Evolutionary conservation across 2,888 invertebrate species (phyloP), one percentile per base, ranked within the genome.

Genomic region (Brachyopa scutellaris): DNA sequence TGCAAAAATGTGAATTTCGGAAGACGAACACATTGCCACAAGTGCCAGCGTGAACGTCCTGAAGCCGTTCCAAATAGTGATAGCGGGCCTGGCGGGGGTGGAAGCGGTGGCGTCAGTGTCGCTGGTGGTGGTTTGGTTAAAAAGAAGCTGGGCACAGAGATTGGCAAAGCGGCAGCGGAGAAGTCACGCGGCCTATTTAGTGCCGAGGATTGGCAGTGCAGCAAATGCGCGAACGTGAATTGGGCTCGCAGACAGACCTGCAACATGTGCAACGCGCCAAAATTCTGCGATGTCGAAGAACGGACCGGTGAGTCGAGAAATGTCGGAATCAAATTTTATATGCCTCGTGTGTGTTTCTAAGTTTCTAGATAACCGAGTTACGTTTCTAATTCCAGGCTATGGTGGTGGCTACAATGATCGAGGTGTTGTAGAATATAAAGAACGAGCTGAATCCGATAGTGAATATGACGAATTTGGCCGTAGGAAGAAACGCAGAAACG

Each of bases 141-240:
- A 86, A 96, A 96, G 90, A 97, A 97, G 91, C 92, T 97, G 53
- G 97, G 98, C 0, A 96, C 97, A 76, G 99, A 99, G 92, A 99
- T 99, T 86, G 99, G 99, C 2, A 99, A 99, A 92, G 96, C 95
- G 17, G 97, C 98, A 31, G 99, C 99, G 0, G 99, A 99, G 90
- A 99, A 99, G 91, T 98, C 98, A 87, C 94, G 97, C 8, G 90
- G 90, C 0, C 85, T 90, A 0, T 95, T 94, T 90, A 97, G 97
- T 91, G 99, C 99, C 33, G 99, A 99, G 90, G 99, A 99, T 91
- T 99, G 99, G 99, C 97, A 98, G 89, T 99, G 99, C 91, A 97
- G 97, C 91, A 99, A 99, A 90, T 99, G 99, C 92, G 99, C 99
- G n/a, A 99, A 99, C 91, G 99, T 99, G 8, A 99, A 99, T 91